Percentiles rank a stretch among this genome's conserved stretches.
Evolutionary conservation across 2,797 vertebrate genomes (phyloP).

Genomic region (Cuculus canorus): DNA sequence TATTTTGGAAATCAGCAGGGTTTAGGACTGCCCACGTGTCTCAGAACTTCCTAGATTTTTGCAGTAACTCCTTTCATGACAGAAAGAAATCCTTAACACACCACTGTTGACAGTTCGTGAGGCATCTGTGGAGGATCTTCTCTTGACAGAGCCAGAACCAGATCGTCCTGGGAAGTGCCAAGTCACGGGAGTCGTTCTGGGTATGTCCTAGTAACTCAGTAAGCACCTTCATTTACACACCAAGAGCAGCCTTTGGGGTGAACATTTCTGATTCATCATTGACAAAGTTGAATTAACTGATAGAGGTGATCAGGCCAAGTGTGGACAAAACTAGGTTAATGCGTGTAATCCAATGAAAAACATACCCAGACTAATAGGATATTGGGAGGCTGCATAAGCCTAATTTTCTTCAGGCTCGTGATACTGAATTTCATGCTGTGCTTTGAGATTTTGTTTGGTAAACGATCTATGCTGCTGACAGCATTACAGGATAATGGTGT

Average conservation of each 20-base stretch:
- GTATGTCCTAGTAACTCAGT: conserved; percentile 65
- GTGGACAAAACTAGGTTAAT: background rate
- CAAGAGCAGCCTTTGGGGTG: background rate
- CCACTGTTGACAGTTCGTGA: conserved; percentile 87
- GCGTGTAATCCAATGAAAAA: background rate
- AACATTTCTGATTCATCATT: background rate
- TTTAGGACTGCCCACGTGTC: background rate
- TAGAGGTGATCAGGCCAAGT: background rate
- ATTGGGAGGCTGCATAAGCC: accelerated
- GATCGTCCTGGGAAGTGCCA: conserved; percentile 79
- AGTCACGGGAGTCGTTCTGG: conserved; percentile 85
- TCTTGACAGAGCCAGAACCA: conserved; percentile 81
- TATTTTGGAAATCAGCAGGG: background rate
- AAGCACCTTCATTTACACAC: background rate
- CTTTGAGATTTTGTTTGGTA: background rate
- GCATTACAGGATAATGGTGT: accelerated
- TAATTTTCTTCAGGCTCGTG: background rate
- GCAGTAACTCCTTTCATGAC: conserved; percentile 46
- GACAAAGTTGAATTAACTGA: background rate
- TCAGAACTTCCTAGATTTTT: background rate
- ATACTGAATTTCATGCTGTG: background rate
- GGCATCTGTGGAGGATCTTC: conserved; percentile 90
- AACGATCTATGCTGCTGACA: accelerated
- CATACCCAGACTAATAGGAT: background rate
- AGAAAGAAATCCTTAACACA: conserved; percentile 89